Evolutionary conservation across 2,888 invertebrate genomes (phyloP), one percentile per base, ranked within the genome.

Genomic region (Pycnomerus fuliginosus): DNA sequence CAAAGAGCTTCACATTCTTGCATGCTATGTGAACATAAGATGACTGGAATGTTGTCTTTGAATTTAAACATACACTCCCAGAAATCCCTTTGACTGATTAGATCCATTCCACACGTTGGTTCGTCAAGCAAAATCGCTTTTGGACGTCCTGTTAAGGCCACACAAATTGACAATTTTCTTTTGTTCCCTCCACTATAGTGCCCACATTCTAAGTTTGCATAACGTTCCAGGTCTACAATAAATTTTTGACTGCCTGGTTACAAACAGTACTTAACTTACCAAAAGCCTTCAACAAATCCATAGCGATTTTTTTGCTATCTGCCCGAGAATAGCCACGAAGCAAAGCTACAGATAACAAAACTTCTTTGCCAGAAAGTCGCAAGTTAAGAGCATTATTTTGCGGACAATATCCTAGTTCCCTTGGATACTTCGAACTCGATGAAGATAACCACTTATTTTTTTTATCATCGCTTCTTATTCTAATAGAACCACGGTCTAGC

Each of bases 21-120:
- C 87, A 90, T 89, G 68, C 87, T 87, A 73, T 92, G 89, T 0
- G 90, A 90, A 0, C 90, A 87, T 45, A 93, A 72, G 28, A 93
- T 76, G 63, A 93, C 80, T 0, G 90, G 87, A 12, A 48, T 35
- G 11, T 53, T 48, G 1, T 49, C 43, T 4, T 55, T 39, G 35
- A 65, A 63, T 20, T 66, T 53, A 1, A 45, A 45, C 17, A 61
- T 54, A 15, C 71, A 60, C 16, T 58, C 55, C 73, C 73, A 73
- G 17, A 72, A 60, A 33, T 70, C 70, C 24, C 78, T 70, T 53
- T 80, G 74, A 5, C 74, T 68, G 52, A 74, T 69, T 3, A 85
- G 85, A 73, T 86, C 85, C 44, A 85, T 83, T 3, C 85, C 85
- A 39, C 80, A 82, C 0, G 85, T 84, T 0, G 87, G 88, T 64